A percentile compares a stretch with the other conserved stretches of the same genome.
phyloP scores from a whole-genome alignment of 2,888 invertebrate species.

The Cremastinae sp. region DNA sequence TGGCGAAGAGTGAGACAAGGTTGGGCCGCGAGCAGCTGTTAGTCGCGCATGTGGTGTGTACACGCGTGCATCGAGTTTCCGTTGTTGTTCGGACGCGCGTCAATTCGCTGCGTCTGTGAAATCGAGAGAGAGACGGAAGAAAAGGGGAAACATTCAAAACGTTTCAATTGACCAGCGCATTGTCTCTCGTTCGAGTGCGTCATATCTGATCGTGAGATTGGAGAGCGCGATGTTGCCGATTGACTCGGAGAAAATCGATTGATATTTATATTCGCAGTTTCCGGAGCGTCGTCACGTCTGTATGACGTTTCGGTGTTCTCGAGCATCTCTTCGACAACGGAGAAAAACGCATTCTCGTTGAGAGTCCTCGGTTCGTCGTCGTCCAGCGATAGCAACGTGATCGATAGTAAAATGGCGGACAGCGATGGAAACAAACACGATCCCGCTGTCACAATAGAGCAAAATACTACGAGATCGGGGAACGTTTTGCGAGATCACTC shows the following conservation, averaged over 20 bases:
- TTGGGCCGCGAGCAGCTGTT: constrained; percentile 57
- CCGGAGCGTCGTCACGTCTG: constrained; percentile 30
- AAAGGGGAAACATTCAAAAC: neutral
- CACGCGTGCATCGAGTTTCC: constrained; percentile 40
- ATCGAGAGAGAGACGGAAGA: neutral
- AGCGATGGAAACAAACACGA: constrained; percentile 41
- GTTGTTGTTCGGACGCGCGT: constrained; percentile 36
- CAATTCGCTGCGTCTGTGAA: constrained; percentile 16
- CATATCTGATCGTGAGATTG: neutral
- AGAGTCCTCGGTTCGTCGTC: constrained; percentile 30
- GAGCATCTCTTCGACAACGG: constrained; percentile 25
- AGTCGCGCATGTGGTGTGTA: constrained; percentile 56
- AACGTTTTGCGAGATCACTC: constrained; percentile 70
- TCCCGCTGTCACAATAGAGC: constrained; percentile 38
- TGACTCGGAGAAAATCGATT: constrained; percentile 9
- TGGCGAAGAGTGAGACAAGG: constrained; percentile 55
- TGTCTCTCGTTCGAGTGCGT: neutral
- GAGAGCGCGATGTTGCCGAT: constrained; percentile 1
- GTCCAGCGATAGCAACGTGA: constrained; percentile 26
- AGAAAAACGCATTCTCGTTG: constrained; percentile 31
- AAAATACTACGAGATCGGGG: constrained; percentile 58
- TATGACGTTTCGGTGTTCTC: neutral
- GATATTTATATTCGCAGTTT: constrained; percentile 5
- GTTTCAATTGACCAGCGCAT: neutral
- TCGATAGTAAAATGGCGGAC: constrained; percentile 56